phyloP scores from a whole-genome alignment of 2,113 vertebrate species.

The Gulo gulo region DNA sequence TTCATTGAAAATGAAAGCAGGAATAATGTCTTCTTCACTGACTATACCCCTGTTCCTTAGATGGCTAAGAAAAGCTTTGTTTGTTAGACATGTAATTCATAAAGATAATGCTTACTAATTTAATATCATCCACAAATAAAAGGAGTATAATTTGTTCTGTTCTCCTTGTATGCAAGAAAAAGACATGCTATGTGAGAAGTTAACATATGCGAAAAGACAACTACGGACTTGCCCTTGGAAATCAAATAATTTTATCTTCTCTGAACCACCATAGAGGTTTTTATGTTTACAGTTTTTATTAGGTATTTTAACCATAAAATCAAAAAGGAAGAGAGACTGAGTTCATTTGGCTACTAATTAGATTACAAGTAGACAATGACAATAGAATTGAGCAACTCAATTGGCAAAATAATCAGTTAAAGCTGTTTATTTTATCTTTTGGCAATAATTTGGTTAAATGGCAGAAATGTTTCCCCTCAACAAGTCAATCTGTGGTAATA shows the following conservation, averaged over 20 bases:
- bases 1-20: conserved; percentile 40
- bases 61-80: not conserved
- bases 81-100: not conserved
- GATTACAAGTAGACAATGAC: not conserved
- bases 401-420: not conserved
- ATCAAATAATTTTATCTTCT: not conserved
- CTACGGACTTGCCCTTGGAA: conserved; percentile 12
- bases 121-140: conserved; percentile 14
- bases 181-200: not conserved
- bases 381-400: not conserved
- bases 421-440: conserved; percentile 9
- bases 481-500: not conserved
- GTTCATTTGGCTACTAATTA: not conserved
- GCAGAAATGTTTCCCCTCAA: not conserved
- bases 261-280: not conserved
- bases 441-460: not conserved
- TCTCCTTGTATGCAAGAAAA: not conserved
- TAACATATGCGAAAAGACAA: not conserved
- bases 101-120: conserved; percentile 8
- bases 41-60: not conserved
- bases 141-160: not conserved
- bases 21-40: not conserved
- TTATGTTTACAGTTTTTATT: not conserved
- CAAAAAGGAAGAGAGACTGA: not conserved
- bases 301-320: not conserved